Conservation (phyloP, 2,797 vertebrate genomes). For the Coracias cyanogaster region DNA sequence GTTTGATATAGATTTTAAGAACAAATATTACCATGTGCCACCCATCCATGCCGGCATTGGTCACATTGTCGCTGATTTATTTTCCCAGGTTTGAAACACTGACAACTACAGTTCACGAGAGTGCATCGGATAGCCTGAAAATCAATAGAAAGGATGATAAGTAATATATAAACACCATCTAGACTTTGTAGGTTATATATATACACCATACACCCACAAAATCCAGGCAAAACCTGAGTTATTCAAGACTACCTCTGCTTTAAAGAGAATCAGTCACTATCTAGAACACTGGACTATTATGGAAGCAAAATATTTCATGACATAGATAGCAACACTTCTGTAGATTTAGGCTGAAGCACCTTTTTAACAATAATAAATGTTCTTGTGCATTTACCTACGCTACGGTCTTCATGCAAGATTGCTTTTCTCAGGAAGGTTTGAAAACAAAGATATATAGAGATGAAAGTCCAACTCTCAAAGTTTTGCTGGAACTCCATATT, state of each 20-base stretch:
- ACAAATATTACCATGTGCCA: conserved; percentile 90
- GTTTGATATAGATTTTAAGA: not conserved
- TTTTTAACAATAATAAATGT: not conserved
- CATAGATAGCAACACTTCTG: not conserved
- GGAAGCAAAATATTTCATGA: not conserved
- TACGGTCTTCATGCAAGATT: not conserved
- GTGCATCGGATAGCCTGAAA: conserved; percentile 94
- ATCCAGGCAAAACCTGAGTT: not conserved
- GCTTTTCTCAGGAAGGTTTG: not conserved
- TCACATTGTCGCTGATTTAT: conserved; percentile 95
- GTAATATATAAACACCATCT: not conserved
- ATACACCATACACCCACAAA: not conserved
- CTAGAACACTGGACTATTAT: not conserved
- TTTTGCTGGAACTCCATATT: not conserved
- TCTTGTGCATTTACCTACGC: not conserved
- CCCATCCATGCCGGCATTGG: conserved; percentile 96
- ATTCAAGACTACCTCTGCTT: not conserved
- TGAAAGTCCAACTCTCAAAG: not conserved
- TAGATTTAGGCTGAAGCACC: not conserved
- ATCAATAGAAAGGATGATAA: conserved; percentile 9
- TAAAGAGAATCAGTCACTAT: not conserved
- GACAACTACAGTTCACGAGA: conserved; percentile 92
- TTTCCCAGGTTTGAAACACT: conserved; percentile 93
- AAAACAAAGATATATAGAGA: not conserved
- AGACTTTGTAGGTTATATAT: not conserved